These are phyloP conservation scores for Bimastos eiseni DNA, from an alignment of 2,888 invertebrate genomes.

Conservation along the genomic window DNA sequence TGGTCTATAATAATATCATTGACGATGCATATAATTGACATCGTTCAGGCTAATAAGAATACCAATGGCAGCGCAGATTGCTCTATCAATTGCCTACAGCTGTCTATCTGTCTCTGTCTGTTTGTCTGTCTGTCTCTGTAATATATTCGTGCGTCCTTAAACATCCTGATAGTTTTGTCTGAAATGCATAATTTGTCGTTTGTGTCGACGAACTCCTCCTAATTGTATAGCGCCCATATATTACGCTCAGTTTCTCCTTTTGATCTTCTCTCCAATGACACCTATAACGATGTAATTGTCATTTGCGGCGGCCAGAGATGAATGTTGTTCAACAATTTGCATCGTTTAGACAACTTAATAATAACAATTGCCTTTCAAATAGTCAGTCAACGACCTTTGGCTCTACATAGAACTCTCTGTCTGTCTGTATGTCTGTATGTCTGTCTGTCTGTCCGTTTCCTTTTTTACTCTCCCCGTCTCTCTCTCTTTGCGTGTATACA, in stretches of 20 bases:
- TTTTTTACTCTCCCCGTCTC: no score
- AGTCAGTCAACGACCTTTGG: not conserved
- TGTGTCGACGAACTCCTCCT: not conserved
- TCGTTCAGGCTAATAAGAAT: not conserved
- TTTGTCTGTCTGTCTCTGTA: not conserved
- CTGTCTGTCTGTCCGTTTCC: no score
- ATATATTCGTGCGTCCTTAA: not conserved
- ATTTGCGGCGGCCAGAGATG: not conserved
- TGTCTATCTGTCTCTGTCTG: not conserved
- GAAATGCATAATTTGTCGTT: not conserved
- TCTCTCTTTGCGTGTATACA: no score
- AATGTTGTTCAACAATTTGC: not conserved
- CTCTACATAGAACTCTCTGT: no score
- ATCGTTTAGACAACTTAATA: not conserved
- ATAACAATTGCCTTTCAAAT: not conserved
- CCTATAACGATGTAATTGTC: constrained; percentile 1
- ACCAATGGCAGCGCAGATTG: not conserved
- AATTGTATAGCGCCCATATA: not conserved
- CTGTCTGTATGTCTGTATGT: no score
- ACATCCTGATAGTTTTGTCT: not conserved
- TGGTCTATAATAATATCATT: not conserved
- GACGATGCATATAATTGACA: not conserved
- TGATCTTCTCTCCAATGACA: not conserved
- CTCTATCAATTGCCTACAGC: not conserved
- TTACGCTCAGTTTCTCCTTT: not conserved